A percentile compares a stretch with the other conserved stretches of the same genome.
These are phyloP conservation scores for Oceanodroma tethys DNA, from an alignment of 2,113 vertebrate species.

Conservation along the genomic window DNA sequence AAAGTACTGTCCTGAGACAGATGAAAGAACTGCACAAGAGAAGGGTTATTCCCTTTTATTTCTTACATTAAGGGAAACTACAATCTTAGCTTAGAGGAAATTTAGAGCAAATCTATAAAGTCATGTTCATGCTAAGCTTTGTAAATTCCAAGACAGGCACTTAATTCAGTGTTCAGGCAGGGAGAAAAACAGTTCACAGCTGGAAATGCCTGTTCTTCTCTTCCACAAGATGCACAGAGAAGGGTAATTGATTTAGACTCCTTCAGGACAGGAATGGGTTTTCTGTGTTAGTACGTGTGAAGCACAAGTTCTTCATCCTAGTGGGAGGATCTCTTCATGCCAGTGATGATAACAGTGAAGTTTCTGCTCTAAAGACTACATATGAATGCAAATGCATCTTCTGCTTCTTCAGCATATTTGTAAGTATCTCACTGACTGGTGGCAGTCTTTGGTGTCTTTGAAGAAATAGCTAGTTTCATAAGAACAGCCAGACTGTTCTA, in stretches of 20 bases:
- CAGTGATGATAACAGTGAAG: not conserved
- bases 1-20: not conserved
- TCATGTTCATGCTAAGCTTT: constrained; percentile 35
- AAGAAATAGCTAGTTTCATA: not conserved
- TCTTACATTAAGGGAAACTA: not conserved
- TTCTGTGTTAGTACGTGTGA: constrained; percentile 15
- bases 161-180: constrained; percentile 30
- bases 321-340: not conserved
- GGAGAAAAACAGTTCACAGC: constrained; percentile 42
- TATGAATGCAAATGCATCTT: not conserved
- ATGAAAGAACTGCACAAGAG: not conserved
- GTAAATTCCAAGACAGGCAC: constrained; percentile 14
- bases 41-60: not conserved
- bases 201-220: constrained; percentile 42
- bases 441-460: not conserved
- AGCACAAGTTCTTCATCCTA: not conserved
- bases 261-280: not conserved
- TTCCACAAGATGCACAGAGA: not conserved
- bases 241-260: constrained; percentile 40
- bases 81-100: constrained; percentile 3
- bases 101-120: not conserved
- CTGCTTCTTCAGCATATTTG: not conserved
- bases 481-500: not conserved
- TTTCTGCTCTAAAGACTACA: not conserved
- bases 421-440: not conserved